These are phyloP conservation scores for Agrilus planipennis DNA, from an alignment of 1,140 invertebrate species.

Conservation along the genomic window DNA sequence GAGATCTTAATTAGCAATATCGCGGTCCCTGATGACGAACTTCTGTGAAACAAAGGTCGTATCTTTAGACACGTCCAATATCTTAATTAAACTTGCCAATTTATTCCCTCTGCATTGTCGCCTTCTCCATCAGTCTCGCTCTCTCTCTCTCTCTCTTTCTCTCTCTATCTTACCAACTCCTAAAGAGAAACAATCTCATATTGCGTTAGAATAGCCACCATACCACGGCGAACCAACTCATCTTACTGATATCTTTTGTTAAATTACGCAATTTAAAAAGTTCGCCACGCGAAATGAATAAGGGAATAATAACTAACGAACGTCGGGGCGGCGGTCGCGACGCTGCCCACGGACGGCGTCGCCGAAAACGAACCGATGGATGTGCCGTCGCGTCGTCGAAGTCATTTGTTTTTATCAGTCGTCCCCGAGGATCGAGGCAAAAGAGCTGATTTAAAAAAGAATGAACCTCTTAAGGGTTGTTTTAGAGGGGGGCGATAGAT, in stretches of 20 bases:
- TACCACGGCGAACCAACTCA: background rate
- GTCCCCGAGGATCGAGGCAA: constrained; percentile 20
- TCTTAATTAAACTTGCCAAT: constrained; percentile 36
- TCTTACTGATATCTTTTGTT: constrained; percentile 16
- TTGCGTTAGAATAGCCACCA: too few species aligned
- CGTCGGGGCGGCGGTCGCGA: constrained; percentile 20
- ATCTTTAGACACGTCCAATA: too few species aligned
- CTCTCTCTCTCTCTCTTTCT: too few species aligned
- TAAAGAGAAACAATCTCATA: too few species aligned
- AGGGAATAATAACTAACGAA: constrained; percentile 20
- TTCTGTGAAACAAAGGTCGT: too few species aligned
- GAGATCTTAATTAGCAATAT: too few species aligned
- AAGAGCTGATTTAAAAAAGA: too few species aligned
- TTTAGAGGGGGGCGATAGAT: too few species aligned
- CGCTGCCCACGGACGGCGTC: constrained; percentile 14
- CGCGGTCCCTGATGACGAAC: too few species aligned
- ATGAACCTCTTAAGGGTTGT: too few species aligned
- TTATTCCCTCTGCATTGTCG: constrained; percentile 24
- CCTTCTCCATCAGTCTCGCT: background rate
- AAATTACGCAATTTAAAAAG: constrained; percentile 36
- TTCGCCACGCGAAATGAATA: constrained; percentile 34
- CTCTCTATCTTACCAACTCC: too few species aligned
- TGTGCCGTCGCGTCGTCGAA: constrained; percentile 25
- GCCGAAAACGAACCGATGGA: constrained; percentile 17
- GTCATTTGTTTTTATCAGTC: constrained; percentile 32